These are phyloP conservation scores for Sebastes taczanowskii DNA, from an alignment of 2,797 vertebrate genomes.

Conservation along the genomic window DNA sequence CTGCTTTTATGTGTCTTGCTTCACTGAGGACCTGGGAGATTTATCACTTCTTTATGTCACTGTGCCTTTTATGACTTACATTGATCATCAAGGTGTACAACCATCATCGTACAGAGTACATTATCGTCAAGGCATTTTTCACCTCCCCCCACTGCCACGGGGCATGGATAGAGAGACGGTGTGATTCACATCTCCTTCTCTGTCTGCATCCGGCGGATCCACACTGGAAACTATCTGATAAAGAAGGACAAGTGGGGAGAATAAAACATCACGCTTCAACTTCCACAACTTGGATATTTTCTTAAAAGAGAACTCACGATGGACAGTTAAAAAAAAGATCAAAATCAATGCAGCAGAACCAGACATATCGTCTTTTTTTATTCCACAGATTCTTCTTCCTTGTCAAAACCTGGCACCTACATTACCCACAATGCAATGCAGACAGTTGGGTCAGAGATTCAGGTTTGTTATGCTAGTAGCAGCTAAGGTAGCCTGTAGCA, in stretches of 20 bases:
- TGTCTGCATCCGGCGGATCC: background rate
- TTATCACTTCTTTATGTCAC: conserved; percentile 58
- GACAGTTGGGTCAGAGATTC: background rate
- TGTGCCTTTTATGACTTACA: conserved; percentile 67
- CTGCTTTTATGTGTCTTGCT: conserved; percentile 66
- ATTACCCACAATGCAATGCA: background rate
- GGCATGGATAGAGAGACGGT: conserved; percentile 4
- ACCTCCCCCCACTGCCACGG: conserved; percentile 1
- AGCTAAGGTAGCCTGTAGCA: background rate
- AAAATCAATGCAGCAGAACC: background rate
- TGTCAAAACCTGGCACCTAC: background rate
- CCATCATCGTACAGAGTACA: conserved; percentile 47
- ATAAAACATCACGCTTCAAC: background rate
- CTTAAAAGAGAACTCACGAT: background rate
- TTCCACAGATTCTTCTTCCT: background rate
- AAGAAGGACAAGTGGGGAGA: background rate
- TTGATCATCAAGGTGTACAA: conserved; percentile 72
- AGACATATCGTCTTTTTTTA: background rate
- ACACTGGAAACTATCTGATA: background rate
- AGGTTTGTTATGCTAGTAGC: background rate
- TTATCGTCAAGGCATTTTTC: conserved; percentile 39
- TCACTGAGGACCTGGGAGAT: conserved; percentile 55
- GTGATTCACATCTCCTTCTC: conserved; percentile 24
- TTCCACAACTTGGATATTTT: background rate
- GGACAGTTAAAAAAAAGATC: background rate